These are phyloP conservation scores for Pseudochirops corinnae DNA, from an alignment of 2,797 vertebrate genomes.

Conservation along the genomic window DNA sequence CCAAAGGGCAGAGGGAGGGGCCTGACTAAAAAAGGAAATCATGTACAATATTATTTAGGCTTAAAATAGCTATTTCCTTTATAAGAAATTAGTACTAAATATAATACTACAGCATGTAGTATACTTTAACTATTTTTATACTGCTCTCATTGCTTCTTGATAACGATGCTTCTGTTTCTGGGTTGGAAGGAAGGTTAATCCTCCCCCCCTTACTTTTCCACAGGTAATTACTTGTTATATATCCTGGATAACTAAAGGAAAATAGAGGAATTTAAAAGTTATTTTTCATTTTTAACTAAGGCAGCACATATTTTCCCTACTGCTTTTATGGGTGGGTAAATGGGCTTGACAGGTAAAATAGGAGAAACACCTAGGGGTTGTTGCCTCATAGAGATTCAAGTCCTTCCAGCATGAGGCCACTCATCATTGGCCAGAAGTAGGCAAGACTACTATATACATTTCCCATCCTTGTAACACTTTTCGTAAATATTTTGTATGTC, in stretches of 20 bases:
- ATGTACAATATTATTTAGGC: not conserved
- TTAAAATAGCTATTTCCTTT: not conserved
- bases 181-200: not conserved
- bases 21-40: not conserved
- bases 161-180: not conserved
- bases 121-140: not conserved
- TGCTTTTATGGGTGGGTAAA: not conserved
- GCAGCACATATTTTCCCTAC: not conserved
- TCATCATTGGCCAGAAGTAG: not conserved
- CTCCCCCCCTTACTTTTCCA: not conserved
- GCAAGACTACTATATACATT: not conserved
- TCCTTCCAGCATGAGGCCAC: not conserved
- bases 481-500: not conserved
- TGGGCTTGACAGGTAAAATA: not conserved
- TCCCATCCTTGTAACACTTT: not conserved
- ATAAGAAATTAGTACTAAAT: not conserved
- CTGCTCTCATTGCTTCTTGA: not conserved
- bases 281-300: not conserved
- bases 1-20: rapidly evolving
- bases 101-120: not conserved
- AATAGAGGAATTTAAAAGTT: not conserved
- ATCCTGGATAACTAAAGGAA: not conserved
- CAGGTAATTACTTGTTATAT: not conserved
- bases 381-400: not conserved
- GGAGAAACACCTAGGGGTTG: not conserved